These are phyloP conservation scores for Aplodontia rufa DNA, from an alignment of 2,113 vertebrate genomes.

Conservation along the genomic window DNA sequence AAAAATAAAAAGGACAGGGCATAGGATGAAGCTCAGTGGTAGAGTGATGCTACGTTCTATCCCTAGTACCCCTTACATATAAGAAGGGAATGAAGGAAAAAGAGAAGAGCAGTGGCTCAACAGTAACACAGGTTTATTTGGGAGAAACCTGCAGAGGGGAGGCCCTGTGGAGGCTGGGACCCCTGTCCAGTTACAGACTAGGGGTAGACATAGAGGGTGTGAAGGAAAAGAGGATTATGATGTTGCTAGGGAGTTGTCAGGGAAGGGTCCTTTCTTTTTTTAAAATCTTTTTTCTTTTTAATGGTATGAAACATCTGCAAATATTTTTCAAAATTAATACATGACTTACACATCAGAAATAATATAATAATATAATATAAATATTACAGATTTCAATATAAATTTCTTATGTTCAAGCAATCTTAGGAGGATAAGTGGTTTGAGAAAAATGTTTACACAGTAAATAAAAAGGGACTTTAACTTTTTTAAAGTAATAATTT, in stretches of 20 bases:
- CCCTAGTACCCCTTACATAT: neutral
- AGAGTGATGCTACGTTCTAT: neutral
- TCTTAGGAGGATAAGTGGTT: neutral
- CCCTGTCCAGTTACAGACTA: no score
- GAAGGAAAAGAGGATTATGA: no score
- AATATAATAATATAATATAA: no score
- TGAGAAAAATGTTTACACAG: neutral
- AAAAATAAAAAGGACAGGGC: neutral
- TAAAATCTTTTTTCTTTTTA: neutral
- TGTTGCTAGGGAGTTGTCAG: no score
- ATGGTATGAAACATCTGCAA: neutral
- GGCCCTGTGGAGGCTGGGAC: no score
- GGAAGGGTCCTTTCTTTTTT: no score
- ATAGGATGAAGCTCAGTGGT: neutral
- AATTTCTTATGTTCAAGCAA: neutral
- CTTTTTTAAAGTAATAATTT: neutral
- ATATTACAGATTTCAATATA: neutral
- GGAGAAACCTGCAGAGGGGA: no score
- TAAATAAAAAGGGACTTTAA: neutral
- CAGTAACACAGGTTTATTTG: neutral
- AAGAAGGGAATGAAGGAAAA: no score
- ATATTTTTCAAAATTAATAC: neutral
- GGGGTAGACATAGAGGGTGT: no score
- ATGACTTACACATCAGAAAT: neutral
- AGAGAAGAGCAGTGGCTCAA: no score